Evolutionary conservation across 2,888 invertebrate genomes (phyloP), one percentile per base, ranked within the genome.

Genomic region (Pseudoips prasinana): DNA sequence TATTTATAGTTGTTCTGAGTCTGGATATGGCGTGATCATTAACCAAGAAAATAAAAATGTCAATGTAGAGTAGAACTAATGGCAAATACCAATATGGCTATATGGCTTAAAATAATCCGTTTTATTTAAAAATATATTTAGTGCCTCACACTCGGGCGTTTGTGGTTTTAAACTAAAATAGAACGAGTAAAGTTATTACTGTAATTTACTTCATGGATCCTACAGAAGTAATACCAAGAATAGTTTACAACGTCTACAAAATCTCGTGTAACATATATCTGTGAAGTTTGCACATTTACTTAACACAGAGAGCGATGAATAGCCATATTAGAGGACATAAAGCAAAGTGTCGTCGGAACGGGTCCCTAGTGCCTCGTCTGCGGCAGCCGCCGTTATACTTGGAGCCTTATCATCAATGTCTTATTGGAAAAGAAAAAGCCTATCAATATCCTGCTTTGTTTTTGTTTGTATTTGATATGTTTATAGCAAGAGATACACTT

Each of bases 341-440:
- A 72, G 61, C 59, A 69, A 56, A 36, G 33, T 35, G 41, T 54
- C 45, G 26, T 26, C 28, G 57, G 28, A 66, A 45, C 32, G 71
- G 41, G 53, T 73, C 82, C 73, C 80, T 23, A 6, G 48, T 26
- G 53, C 29, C 45, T 42, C 52, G 32, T 53, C 30, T 30, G 61
- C 37, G 72, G 37, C 48, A 46, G 50, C 47, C 46, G 52, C 53
- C 50, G 35, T 47, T 50, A 51, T 64, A 69, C 62, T 56, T 51
- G 54, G 50, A 64, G 64, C 64, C 73, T 74, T 76, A 76, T 74
- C 74, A 64, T 48, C 47, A 43, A 47, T 53, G 46, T 64, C 62
- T 73, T 78, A 81, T 75, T 78, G 73, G 67, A 64, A 67, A 69
- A 59, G 63, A 62, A 73, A 66, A 54, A 56, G 61, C 64, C 73